Percentiles rank a stretch among this genome's conserved stretches.
Evolutionary conservation across 1,140 invertebrate genomes (phyloP).

Genomic region (Dinothrombium tinctorium): DNA sequence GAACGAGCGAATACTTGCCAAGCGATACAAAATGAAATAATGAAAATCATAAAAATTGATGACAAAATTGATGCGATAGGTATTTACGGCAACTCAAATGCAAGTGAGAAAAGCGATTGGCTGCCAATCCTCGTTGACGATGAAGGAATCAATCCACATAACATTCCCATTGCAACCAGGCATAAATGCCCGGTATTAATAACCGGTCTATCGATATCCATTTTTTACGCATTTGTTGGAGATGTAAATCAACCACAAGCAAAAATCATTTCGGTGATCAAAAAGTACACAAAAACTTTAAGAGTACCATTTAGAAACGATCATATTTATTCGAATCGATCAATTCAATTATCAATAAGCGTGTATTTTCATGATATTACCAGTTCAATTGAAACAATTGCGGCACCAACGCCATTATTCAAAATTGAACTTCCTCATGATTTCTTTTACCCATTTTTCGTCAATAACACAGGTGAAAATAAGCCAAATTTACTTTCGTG

Average conservation of each 20-base stretch:
- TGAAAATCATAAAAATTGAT: not conserved
- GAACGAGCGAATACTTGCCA: not conserved
- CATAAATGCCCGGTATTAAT: conserved; percentile 21
- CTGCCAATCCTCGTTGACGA: conserved; percentile 23
- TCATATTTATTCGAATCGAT: not conserved
- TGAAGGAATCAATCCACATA: conserved; percentile 7
- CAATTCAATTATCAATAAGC: conserved; percentile 15
- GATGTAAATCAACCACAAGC: conserved; percentile 22
- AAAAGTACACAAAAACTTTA: conserved; percentile 10
- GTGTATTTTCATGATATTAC: conserved; percentile 35
- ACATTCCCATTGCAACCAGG: conserved; percentile 7
- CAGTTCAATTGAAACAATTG: conserved; percentile 24
- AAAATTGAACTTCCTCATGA: conserved; percentile 36
- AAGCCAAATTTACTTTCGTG: too few relatives aligned
- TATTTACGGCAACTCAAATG: conserved; percentile 31
- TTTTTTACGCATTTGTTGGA: conserved; percentile 25
- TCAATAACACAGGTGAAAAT: too few relatives aligned
- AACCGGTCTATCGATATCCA: conserved; percentile 26
- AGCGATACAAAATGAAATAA: not conserved
- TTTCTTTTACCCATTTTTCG: conserved; percentile 41
- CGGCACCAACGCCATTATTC: conserved; percentile 32
- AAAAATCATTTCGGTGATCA: conserved; percentile 27
- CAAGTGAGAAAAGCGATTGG: conserved; percentile 27
- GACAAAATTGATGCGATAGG: conserved; percentile 23
- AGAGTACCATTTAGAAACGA: not conserved